phyloP scores from a whole-genome alignment of 2,888 invertebrate species.

The Nomada ruficornis region DNA sequence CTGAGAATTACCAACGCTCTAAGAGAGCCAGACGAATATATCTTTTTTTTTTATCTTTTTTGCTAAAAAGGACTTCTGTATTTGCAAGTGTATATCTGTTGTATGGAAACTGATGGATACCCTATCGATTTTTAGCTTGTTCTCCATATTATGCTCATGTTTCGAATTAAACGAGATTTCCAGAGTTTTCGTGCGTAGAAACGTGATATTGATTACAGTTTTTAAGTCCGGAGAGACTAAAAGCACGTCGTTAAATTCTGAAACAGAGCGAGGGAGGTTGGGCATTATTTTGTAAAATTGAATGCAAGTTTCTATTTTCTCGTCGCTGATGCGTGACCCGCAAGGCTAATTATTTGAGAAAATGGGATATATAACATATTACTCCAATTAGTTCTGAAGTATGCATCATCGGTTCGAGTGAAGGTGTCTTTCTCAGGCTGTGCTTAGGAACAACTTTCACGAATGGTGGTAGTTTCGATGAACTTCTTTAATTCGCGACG shows the following conservation, averaged over 20 bases:
- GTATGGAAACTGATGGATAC: constrained; percentile 2
- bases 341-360: constrained; percentile 36
- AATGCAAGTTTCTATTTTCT: constrained; percentile 24
- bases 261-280: not conserved
- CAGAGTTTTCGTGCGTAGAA: not conserved
- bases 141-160: not conserved
- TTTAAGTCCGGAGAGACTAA: not conserved
- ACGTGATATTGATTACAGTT: constrained; percentile 11
- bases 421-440: constrained; percentile 47
- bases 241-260: constrained; percentile 4
- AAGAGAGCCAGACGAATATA: not conserved
- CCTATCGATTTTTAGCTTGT: constrained; percentile 39
- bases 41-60: not conserved
- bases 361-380: constrained; percentile 27
- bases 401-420: constrained; percentile 35
- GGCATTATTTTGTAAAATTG: not conserved
- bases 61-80: not conserved
- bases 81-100: constrained; percentile 10
- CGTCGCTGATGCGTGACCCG: not conserved
- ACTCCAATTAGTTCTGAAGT: constrained; percentile 30
- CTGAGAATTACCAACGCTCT: not conserved
- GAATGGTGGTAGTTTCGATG: constrained; percentile 21
- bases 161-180: not conserved
- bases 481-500: constrained; percentile 10
- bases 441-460: constrained; percentile 41